Evolutionary conservation across 2,888 invertebrate species (phyloP).

Genomic region (Euclidia mi): DNA sequence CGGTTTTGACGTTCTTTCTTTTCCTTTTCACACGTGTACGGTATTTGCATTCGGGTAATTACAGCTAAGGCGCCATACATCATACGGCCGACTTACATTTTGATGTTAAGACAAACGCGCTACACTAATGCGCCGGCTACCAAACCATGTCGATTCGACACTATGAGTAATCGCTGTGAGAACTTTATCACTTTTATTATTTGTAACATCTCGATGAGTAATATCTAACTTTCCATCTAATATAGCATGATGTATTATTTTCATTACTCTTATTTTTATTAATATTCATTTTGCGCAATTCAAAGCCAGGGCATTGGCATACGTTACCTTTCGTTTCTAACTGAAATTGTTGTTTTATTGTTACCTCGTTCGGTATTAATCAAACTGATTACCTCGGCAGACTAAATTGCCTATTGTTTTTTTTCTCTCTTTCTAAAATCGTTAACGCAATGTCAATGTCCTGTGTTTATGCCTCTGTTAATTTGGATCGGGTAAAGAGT

Average conservation of each 20-base stretch:
- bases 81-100: constrained; percentile 82
- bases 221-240: constrained; percentile 87
- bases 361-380: constrained; percentile 88
- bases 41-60: constrained; percentile 88
- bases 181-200: constrained; percentile 84
- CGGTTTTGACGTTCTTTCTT: constrained; percentile 85
- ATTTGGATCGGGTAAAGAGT: constrained; percentile 75
- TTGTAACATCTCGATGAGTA: constrained; percentile 82
- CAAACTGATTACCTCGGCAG: constrained; percentile 88
- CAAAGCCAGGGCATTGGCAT: constrained; percentile 98
- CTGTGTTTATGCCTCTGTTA: constrained; percentile 90
- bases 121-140: constrained; percentile 76
- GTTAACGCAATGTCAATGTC: constrained; percentile 92
- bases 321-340: constrained; percentile 88
- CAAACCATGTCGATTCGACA: constrained; percentile 81
- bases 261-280: constrained; percentile 85
- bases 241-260: constrained; percentile 89
- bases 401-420: constrained; percentile 89
- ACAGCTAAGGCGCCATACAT: constrained; percentile 84
- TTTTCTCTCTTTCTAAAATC: constrained; percentile 80
- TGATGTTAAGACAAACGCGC: constrained; percentile 84
- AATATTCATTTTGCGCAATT: constrained; percentile 89
- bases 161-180: constrained; percentile 84
- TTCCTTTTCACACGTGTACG: constrained; percentile 88
- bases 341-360: constrained; percentile 88